Conservation (phyloP, 2,113 vertebrate genomes). For the Scomber colias region DNA sequence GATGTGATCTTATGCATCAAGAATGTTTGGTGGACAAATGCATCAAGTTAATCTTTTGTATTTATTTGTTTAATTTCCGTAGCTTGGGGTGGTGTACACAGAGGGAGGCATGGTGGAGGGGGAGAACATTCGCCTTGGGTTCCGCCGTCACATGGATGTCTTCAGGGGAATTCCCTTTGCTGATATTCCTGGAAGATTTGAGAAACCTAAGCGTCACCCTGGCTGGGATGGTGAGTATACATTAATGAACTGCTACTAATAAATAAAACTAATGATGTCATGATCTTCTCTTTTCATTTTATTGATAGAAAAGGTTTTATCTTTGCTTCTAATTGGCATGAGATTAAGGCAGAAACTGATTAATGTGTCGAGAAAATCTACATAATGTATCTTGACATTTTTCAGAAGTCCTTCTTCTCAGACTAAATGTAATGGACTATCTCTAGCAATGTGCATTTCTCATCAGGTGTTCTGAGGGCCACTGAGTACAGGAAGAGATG, state of each 20-base stretch:
- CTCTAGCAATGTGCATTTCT: background rate
- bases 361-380: background rate
- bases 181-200: constrained; percentile 85
- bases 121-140: constrained; percentile 80
- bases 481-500: constrained; percentile 84
- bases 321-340: background rate
- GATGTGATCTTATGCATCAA: background rate
- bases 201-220: constrained; percentile 90
- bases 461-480: constrained; percentile 86
- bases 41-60: background rate
- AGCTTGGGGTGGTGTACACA: constrained; percentile 91
- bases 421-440: no score
- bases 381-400: background rate
- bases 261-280: background rate
- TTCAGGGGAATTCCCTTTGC: constrained; percentile 96
- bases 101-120: constrained; percentile 95
- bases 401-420: background rate
- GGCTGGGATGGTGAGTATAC: constrained; percentile 92
- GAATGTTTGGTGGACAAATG: background rate
- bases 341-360: background rate
- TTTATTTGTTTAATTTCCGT: background rate
- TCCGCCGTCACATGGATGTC: constrained; percentile 85
- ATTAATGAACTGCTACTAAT: background rate
- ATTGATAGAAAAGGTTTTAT: background rate
- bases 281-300: background rate